Conservation (phyloP, 2,113 vertebrate species). For the Struthidea cinerea region DNA sequence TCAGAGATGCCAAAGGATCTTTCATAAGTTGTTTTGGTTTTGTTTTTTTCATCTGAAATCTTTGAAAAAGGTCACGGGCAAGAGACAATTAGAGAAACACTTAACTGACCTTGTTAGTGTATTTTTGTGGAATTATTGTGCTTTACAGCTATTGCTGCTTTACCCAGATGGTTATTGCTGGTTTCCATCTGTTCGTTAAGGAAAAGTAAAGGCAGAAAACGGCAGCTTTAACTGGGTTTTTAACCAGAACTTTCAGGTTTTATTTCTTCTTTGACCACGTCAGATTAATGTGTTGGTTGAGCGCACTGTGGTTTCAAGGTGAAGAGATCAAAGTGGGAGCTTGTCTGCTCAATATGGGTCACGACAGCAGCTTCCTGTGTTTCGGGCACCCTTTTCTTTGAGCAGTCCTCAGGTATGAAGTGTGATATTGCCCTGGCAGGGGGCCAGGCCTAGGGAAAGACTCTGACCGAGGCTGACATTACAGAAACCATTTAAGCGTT, state of each 20-base stretch:
- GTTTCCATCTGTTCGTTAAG: constrained; percentile 29
- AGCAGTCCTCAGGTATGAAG: background rate
- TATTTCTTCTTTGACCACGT: background rate
- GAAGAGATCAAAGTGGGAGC: constrained; percentile 42
- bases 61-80: background rate
- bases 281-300: background rate
- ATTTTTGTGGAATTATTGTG: constrained; percentile 27
- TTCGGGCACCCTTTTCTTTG: constrained; percentile 12
- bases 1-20: background rate
- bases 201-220: background rate
- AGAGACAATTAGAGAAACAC: constrained; percentile 26
- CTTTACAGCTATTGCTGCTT: constrained; percentile 13
- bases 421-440: background rate
- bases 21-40: constrained; percentile 7
- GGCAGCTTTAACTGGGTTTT: background rate
- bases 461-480: background rate
- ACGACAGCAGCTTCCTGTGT: background rate
- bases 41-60: constrained; percentile 11
- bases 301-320: background rate
- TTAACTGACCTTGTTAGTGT: constrained; percentile 30
- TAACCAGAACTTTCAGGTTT: background rate
- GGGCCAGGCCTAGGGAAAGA: background rate
- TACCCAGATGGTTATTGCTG: constrained; percentile 52
- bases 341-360: constrained; percentile 1
- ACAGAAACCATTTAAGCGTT: background rate